phyloP scores from a whole-genome alignment of 2,113 vertebrate species.

The Mus spicilegus region DNA sequence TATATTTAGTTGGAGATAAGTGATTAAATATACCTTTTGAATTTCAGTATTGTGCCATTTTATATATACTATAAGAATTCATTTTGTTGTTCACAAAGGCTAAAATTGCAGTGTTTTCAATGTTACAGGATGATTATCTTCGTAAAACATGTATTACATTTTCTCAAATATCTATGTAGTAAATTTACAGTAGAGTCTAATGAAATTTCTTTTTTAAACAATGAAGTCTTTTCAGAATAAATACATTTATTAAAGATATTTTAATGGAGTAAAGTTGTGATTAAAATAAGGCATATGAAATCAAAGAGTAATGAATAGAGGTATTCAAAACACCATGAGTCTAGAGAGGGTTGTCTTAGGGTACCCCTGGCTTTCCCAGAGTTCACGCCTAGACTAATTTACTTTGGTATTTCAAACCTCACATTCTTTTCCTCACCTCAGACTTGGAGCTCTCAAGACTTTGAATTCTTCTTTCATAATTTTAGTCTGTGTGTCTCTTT shows the following conservation, averaged over 20 bases:
- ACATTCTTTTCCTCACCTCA: slow-evolving; percentile 76
- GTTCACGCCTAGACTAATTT: slow-evolving; percentile 52
- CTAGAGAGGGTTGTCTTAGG: slow-evolving; percentile 42
- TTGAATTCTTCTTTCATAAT: slow-evolving; percentile 79
- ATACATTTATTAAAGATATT: background rate
- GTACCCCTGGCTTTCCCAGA: slow-evolving; percentile 19
- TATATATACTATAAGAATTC: background rate
- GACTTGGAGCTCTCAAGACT: slow-evolving; percentile 54
- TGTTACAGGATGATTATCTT: background rate
- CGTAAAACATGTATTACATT: background rate
- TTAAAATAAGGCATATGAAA: slow-evolving; percentile 4
- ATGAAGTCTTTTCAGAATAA: slow-evolving; percentile 18
- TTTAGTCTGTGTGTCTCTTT: slow-evolving; percentile 56
- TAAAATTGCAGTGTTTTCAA: background rate
- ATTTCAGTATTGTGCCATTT: background rate
- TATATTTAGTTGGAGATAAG: background rate
- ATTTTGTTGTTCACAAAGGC: background rate
- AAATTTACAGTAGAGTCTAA: background rate
- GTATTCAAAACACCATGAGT: background rate
- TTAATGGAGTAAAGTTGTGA: background rate
- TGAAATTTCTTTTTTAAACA: slow-evolving; percentile 22
- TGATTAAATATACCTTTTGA: background rate
- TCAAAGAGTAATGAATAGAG: background rate
- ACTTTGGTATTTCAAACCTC: slow-evolving; percentile 58
- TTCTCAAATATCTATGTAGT: background rate